Percentiles rank a stretch among this genome's conserved stretches.
phyloP scores from a whole-genome alignment of 2,113 vertebrate genomes.

The Oreochromis tanganicae region DNA sequence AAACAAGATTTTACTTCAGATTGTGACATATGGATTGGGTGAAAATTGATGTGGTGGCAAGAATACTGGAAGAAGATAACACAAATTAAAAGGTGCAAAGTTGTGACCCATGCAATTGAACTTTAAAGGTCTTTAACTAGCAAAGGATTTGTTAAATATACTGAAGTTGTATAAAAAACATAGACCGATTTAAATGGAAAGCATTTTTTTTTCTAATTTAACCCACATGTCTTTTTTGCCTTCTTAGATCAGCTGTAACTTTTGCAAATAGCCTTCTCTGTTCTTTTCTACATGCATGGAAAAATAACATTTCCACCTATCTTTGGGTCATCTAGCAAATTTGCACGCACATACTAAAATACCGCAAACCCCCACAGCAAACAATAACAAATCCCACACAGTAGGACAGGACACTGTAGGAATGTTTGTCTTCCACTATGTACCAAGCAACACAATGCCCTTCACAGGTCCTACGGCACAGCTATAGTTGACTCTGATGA shows the following conservation, averaged over 20 bases:
- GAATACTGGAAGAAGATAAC: not conserved
- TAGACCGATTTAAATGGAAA: not conserved
- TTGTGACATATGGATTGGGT: not conserved
- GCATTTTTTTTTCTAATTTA: not conserved
- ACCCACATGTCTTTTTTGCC: not conserved
- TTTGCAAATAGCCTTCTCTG: not conserved
- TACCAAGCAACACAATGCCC: slow-evolving; percentile 25
- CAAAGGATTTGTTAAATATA: not conserved
- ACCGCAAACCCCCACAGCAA: slow-evolving; percentile 31
- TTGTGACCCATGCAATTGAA: not conserved
- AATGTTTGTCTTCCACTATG: slow-evolving; percentile 37
- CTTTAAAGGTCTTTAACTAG: not conserved
- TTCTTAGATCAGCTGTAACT: not conserved
- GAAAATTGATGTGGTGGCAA: not conserved
- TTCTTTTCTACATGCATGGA: not conserved
- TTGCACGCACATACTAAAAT: slow-evolving; percentile 9
- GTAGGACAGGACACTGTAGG: slow-evolving; percentile 28
- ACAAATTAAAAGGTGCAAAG: not conserved
- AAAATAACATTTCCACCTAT: not conserved
- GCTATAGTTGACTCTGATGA: slow-evolving; percentile 21
- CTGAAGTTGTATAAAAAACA: not conserved
- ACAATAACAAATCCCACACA: slow-evolving; percentile 61
- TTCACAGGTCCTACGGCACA: slow-evolving; percentile 3
- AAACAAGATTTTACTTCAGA: not conserved
- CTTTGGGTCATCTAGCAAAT: not conserved